Conservation (phyloP, 2,797 vertebrate species). For the Oryzias dopingdopingensis region DNA sequence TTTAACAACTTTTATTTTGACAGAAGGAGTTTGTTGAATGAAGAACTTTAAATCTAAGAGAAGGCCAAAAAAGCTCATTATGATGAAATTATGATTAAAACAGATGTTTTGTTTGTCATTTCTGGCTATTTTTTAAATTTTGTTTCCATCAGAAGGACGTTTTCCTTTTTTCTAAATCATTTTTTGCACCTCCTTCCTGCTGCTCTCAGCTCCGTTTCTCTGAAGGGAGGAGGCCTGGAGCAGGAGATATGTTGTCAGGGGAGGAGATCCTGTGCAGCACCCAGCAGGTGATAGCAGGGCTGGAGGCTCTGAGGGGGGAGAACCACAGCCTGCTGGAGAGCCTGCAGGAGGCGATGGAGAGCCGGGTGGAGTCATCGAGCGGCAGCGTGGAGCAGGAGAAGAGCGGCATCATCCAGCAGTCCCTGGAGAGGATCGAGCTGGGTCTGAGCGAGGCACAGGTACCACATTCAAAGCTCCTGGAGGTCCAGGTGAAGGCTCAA, state of each 20-base stretch:
- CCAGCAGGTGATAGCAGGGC: conserved; percentile 78
- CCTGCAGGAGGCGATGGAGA: conserved; percentile 67
- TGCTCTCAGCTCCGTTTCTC: conserved; percentile 22
- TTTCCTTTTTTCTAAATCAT: too few species aligned
- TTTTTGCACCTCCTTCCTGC: background rate
- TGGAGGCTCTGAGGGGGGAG: conserved; percentile 78
- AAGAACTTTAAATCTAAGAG: too few species aligned
- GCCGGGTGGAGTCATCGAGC: conserved; percentile 24
- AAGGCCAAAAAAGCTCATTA: too few species aligned
- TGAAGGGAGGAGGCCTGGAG: conserved; percentile 6
- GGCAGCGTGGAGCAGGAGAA: conserved; percentile 78
- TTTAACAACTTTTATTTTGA: too few species aligned
- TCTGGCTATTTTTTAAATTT: too few species aligned
- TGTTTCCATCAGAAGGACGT: too few species aligned
- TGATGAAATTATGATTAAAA: too few species aligned
- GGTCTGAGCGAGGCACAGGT: conserved; percentile 82
- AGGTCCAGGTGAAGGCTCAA: too few species aligned
- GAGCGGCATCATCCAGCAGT: conserved; percentile 71
- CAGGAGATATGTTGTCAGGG: conserved; percentile 71
- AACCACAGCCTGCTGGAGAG: conserved; percentile 73
- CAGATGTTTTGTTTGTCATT: too few species aligned
- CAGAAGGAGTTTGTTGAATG: too few species aligned
- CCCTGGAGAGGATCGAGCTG: conserved; percentile 81
- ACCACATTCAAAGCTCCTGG: background rate
- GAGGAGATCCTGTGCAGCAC: conserved; percentile 80